Conservation (phyloP, 2,797 vertebrate species). For the Danio kyathit region DNA sequence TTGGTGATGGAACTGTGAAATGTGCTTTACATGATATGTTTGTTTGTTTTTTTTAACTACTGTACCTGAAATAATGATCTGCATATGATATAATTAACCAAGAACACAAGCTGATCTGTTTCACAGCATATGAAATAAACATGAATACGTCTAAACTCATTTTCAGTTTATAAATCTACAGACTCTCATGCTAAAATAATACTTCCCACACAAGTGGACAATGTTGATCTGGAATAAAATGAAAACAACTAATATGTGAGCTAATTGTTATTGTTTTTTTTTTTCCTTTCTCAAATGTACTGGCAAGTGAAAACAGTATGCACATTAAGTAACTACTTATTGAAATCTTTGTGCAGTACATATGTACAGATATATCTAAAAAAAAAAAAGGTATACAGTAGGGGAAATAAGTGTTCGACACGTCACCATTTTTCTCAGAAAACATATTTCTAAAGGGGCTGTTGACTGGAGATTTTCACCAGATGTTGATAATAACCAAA, state of each 20-base stretch:
- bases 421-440: no score
- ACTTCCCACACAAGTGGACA: slow-evolving; percentile 1
- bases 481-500: no score
- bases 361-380: no score
- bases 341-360: no score
- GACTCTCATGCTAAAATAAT: not conserved
- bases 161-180: not conserved
- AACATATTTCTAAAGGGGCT: no score
- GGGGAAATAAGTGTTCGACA: no score
- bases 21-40: slow-evolving; percentile 66
- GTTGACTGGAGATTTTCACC: no score
- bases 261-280: not conserved
- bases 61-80: slow-evolving; percentile 9
- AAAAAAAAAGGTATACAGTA: no score
- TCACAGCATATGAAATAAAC: slow-evolving; percentile 14
- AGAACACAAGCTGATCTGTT: slow-evolving; percentile 17
- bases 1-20: slow-evolving; percentile 77
- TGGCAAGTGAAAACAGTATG: no score
- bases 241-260: not conserved
- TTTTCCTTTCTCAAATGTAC: no score
- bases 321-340: no score
- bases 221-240: slow-evolving; percentile 17
- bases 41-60: slow-evolving; percentile 2
- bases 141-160: slow-evolving; percentile 4
- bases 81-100: slow-evolving; percentile 21